Percentiles rank a stretch among this genome's conserved stretches.
phyloP scores from a whole-genome alignment of 2,113 vertebrate species.

The Erythrolamprus reginae region DNA sequence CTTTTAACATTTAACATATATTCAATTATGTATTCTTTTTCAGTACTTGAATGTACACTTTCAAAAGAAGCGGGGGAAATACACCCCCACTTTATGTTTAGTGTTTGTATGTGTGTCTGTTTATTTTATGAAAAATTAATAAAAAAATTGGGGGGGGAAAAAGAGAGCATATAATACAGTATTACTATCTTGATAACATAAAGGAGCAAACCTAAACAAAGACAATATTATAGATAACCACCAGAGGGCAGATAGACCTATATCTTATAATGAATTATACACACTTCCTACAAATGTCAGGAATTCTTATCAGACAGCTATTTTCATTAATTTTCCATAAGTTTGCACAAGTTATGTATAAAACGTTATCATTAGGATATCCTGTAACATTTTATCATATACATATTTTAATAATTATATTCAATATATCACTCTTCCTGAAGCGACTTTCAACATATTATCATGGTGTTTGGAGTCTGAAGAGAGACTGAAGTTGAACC shows the following conservation, averaged over 20 bases:
- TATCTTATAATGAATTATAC: background rate
- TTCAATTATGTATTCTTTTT: no score
- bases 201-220: background rate
- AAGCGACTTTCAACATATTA: background rate
- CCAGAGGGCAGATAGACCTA: slow-evolving; percentile 8
- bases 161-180: background rate
- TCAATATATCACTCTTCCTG: background rate
- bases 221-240: background rate
- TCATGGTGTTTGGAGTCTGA: background rate
- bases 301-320: background rate
- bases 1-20: no score
- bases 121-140: no score
- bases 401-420: background rate
- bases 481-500: background rate
- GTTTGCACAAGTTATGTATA: background rate
- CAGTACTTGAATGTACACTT: no score
- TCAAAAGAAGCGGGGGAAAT: no score
- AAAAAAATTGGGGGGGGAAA: no score
- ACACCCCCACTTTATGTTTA: no score
- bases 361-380: background rate
- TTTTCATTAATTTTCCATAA: background rate
- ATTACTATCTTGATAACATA: background rate
- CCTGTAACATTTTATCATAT: background rate
- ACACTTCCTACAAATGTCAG: background rate
- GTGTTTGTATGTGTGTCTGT: no score